A percentile compares a stretch with the other conserved stretches of the same genome.
phyloP scores from a whole-genome alignment of 2,113 vertebrate genomes.

The Xenopus tropicalis region UCB_Xtro_10.0 CM004448.2:102400001-102400500 shows the following conservation, averaged over 20 bases:
- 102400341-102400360: background rate
- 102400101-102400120: background rate
- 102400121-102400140: too few species aligned
- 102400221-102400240: too few species aligned
- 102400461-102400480: constrained; percentile 15
- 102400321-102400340: background rate
- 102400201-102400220: too few species aligned
- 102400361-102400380: too few species aligned
- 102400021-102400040: background rate
- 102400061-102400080: background rate
- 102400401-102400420: background rate
- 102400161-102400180: background rate
- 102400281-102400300: too few species aligned
- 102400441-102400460: constrained; percentile 10
- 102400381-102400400: background rate
- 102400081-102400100: background rate
- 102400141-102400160: background rate
- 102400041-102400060: background rate
- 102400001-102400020: background rate
- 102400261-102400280: too few species aligned
- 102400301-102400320: too few species aligned
- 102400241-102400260: too few species aligned
- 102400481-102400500: constrained; percentile 25
- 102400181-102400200: too few species aligned
- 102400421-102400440: background rate